Percentiles rank a stretch among this genome's conserved stretches.
Conservation (phyloP, 2,113 vertebrate genomes). For the Heterotilapia buettikoferi region DNA sequence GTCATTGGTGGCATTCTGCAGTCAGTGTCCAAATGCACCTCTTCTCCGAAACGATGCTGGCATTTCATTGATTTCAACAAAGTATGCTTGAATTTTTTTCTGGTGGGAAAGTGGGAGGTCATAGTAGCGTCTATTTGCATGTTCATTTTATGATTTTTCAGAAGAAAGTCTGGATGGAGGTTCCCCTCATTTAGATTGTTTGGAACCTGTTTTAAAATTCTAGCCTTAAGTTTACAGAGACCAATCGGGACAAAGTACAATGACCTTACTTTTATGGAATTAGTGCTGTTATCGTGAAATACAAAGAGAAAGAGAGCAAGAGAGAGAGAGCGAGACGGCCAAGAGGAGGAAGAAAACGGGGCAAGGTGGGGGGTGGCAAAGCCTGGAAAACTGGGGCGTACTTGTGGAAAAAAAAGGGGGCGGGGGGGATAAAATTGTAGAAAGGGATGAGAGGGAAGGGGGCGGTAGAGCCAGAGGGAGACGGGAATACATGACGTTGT, state of each 20-base stretch:
- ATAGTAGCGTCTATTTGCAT: neutral
- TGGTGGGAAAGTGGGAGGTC: neutral
- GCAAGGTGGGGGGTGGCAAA: neutral
- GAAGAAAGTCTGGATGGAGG: neutral
- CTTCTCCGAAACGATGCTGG: slow-evolving; percentile 4
- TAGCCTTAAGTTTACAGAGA: neutral
- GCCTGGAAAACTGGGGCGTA: neutral
- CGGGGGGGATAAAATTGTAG: neutral
- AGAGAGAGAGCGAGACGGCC: neutral
- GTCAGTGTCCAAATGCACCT: neutral
- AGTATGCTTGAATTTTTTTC: neutral
- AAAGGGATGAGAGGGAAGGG: neutral
- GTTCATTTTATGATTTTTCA: neutral
- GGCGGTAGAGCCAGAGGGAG: slow-evolving; percentile 14
- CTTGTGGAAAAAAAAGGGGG: neutral
- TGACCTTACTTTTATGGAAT: slow-evolving; percentile 36
- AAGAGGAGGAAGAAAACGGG: neutral
- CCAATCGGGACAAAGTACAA: slow-evolving; percentile 10
- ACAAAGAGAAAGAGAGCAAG: slow-evolving; percentile 2
- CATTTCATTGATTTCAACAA: neutral
- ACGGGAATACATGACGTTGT: slow-evolving; percentile 46
- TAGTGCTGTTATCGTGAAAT: slow-evolving; percentile 14
- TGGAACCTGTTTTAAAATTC: neutral
- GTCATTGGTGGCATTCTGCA: slow-evolving; percentile 16
- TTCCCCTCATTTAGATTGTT: neutral